Conservation (phyloP, 2,888 invertebrate species). For the Elgonia sp. region DNA sequence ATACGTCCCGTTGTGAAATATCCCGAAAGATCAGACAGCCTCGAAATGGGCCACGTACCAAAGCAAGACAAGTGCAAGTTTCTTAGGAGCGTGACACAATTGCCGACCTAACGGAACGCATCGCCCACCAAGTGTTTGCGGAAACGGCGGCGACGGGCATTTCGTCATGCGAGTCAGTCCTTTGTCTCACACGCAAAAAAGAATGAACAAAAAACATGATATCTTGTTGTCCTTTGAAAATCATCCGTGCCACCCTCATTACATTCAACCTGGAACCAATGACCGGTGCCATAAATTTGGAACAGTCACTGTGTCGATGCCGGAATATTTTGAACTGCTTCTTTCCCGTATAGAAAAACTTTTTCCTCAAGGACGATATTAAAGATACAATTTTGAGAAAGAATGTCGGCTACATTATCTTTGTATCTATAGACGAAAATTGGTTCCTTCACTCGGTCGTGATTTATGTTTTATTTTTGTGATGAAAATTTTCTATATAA, state of each 20-base stretch:
- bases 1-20: conserved; percentile 58
- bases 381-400: conserved; percentile 61
- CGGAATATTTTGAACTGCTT: conserved; percentile 58
- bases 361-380: conserved; percentile 67
- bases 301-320: conserved; percentile 46
- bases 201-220: conserved; percentile 74
- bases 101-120: conserved; percentile 84
- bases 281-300: conserved; percentile 69
- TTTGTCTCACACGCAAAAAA: conserved; percentile 78
- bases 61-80: conserved; percentile 71
- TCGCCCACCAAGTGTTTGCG: conserved; percentile 84
- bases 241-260: conserved; percentile 58
- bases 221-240: conserved; percentile 63
- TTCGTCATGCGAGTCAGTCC: conserved; percentile 82
- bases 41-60: conserved; percentile 58
- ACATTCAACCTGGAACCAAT: conserved; percentile 71
- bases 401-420: conserved; percentile 62
- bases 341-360: conserved; percentile 62
- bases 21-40: conserved; percentile 23
- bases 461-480: conserved; percentile 64
- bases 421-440: conserved; percentile 52
- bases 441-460: conserved; percentile 45
- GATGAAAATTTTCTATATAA: conserved; percentile 13
- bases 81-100: conserved; percentile 77
- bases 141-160: conserved; percentile 81